phyloP scores from a whole-genome alignment of 2,797 vertebrate genomes.

The Sebastiscus albofasciatus region DNA sequence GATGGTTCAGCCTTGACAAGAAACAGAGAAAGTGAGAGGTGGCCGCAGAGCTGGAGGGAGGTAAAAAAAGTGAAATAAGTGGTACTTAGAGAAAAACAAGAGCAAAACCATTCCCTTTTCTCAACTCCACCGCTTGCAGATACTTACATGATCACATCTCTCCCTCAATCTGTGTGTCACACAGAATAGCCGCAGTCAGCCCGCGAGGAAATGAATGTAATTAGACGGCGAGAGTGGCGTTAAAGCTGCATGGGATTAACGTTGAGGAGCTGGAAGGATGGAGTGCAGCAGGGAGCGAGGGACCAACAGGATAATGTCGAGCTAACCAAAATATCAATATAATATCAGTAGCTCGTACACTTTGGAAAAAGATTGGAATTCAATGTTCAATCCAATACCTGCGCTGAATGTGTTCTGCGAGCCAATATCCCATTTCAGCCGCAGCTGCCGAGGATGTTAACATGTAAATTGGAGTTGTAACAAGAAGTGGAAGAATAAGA shows the following conservation, averaged over 20 bases:
- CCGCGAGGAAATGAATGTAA: conserved; percentile 53
- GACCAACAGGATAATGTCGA: conserved; percentile 5
- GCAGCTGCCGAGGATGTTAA: conserved; percentile 25
- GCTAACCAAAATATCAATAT: conserved; percentile 33
- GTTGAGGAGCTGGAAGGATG: conserved; percentile 20
- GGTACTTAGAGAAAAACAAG: background rate
- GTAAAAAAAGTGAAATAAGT: conserved; percentile 2
- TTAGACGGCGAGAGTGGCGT: conserved; percentile 40
- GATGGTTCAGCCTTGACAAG: background rate
- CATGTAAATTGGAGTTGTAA: conserved; percentile 24
- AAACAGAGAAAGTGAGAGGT: conserved; percentile 1
- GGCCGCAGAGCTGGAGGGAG: conserved; percentile 9
- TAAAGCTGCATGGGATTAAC: conserved; percentile 27
- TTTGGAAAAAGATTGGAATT: conserved; percentile 25
- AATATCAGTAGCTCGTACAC: background rate
- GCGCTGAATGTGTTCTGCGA: conserved; percentile 14
- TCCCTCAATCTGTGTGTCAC: background rate
- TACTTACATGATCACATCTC: conserved; percentile 42
- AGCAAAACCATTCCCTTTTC: conserved; percentile 19
- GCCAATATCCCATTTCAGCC: conserved; percentile 17
- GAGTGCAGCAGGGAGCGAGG: conserved; percentile 5
- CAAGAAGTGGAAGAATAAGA: conserved; percentile 19
- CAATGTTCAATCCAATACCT: conserved; percentile 8
- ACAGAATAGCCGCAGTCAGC: conserved; percentile 36
- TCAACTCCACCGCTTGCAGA: conserved; percentile 15